Evolutionary conservation across 1,140 invertebrate genomes (phyloP), one percentile per base, ranked within the genome.

Genomic region (Pogonus chalceus): DNA sequence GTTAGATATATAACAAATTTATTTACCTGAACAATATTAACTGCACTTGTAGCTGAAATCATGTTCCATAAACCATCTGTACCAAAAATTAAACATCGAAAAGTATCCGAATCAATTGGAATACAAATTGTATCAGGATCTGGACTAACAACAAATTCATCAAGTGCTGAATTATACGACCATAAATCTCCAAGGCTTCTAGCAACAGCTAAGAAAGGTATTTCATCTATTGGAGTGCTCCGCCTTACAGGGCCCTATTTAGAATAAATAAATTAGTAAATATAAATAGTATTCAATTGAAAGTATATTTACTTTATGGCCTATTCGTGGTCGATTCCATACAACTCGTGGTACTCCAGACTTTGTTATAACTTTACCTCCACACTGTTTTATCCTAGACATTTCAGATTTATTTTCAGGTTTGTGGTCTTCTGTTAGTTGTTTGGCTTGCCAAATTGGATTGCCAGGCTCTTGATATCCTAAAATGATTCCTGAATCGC

Each of bases 51-150:
- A 0, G 92, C 78, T 2, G 81, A 84, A 35, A 98, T 70, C 82
- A 98, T 93, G 71, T 98, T 98, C 90, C 92, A 98, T 10, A 98
- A 72, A 2, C 96, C 96, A 74, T 98, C 96, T 1, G 92, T 96
- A 53, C 90, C 96, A 62, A 98, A 87, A 53, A 98, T 89, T 1
- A 98, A 76, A 75, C 93, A 98, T 61, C 88, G 83, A 63, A 82
- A 82, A 52, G 75, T 77, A 16, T 77, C 78, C 0, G 90, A 84
- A 72, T 97, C 87, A 54, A 98, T 85, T 46, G 83, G 76, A 49
- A 92, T 75, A 0, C 95, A 91, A 61, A 83, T 80, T 2, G 96
- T 90, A 76, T 98, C 95, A 1, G 96, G 96, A 69, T 95, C 91
- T 0, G 96, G 96, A n/a, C 91, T 95, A 2, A 98, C 94, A 10